A percentile compares a stretch with the other conserved stretches of the same genome.
Evolutionary conservation across 2,113 vertebrate species (phyloP).

Genomic region (Calyptommatus sinebrachiatus): DNA sequence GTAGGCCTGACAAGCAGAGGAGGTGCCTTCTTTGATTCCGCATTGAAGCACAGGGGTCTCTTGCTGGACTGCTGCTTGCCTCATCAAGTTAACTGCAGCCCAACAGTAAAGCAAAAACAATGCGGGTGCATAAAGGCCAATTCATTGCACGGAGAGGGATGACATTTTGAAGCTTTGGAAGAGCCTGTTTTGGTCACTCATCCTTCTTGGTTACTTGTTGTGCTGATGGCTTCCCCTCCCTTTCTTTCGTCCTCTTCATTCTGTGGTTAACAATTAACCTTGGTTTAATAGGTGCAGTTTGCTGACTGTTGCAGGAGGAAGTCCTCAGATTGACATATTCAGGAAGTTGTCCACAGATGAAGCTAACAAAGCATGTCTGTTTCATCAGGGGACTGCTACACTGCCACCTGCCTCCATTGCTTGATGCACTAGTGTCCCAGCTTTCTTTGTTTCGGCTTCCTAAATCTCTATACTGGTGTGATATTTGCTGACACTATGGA

Average conservation of each 20-base stretch:
- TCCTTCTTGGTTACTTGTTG: constrained; percentile 14
- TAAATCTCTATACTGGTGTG: background rate
- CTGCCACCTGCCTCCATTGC: background rate
- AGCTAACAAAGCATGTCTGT: background rate
- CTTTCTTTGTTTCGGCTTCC: background rate
- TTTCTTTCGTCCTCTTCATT: background rate
- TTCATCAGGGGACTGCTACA: background rate
- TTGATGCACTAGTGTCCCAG: background rate
- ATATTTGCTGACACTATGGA: background rate
- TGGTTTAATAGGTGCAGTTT: constrained; percentile 37
- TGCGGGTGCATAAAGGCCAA: no score
- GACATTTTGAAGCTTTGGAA: background rate
- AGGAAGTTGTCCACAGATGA: constrained; percentile 29
- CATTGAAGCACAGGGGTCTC: background rate
- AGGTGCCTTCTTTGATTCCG: background rate
- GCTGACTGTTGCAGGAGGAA: constrained; percentile 25
- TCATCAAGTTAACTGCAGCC: background rate
- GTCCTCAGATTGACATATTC: constrained; percentile 14
- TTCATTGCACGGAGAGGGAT: background rate
- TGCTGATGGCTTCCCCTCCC: constrained; percentile 8
- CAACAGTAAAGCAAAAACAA: background rate
- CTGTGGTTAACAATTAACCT: constrained; percentile 24
- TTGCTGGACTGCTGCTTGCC: background rate
- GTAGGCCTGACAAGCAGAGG: background rate
- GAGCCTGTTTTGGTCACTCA: background rate